Conservation (phyloP, 2,113 vertebrate species). For the Mesocricetus auratus region DNA sequence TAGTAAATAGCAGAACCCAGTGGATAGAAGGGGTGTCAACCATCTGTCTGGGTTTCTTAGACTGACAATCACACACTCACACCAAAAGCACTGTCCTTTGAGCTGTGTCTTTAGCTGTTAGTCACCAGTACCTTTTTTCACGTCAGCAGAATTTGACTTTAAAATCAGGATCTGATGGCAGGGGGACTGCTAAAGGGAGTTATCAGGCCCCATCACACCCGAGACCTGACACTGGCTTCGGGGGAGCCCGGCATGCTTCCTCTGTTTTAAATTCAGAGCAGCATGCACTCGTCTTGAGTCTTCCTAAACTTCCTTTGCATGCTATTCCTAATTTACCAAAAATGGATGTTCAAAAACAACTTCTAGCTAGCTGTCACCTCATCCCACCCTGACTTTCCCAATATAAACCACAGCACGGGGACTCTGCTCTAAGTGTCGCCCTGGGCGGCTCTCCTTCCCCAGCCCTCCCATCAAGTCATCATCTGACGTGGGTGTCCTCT, state of each 20-base stretch:
- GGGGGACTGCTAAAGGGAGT: neutral
- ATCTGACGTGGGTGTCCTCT: neutral
- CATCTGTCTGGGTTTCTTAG: neutral
- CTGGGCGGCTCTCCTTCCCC: neutral
- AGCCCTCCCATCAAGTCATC: accelerated
- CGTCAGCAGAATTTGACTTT: slow-evolving; percentile 31
- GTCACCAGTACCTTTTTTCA: neutral
- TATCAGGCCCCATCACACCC: neutral
- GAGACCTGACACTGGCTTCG: neutral
- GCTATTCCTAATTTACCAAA: slow-evolving; percentile 21
- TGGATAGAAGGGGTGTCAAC: neutral
- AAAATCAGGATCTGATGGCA: neutral
- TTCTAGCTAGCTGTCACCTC: neutral
- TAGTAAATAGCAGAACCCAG: neutral
- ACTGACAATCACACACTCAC: neutral
- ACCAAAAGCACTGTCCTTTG: neutral
- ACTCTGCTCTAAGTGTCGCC: neutral
- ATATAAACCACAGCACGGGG: neutral
- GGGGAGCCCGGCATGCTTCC: neutral
- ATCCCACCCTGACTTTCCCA: neutral
- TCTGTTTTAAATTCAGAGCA: neutral
- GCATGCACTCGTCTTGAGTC: neutral
- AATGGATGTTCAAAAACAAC: neutral
- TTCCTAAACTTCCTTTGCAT: neutral
- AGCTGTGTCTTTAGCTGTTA: neutral